Evolutionary conservation across 2,113 vertebrate genomes (phyloP), one percentile per base, ranked within the genome.

Genomic region (Pseudorasbora parva): DNA sequence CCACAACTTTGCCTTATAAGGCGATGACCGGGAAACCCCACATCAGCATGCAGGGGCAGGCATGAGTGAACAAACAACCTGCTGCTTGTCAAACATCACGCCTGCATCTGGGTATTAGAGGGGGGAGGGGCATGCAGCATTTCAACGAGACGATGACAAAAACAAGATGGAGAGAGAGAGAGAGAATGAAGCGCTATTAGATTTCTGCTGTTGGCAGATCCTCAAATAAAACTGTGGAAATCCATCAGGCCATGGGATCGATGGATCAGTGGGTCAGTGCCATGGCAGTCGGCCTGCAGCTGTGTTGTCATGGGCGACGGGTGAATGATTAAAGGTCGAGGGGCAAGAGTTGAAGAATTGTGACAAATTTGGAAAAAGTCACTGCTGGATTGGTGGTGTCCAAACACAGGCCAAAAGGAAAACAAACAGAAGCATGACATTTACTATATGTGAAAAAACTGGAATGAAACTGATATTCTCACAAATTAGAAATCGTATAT

Each of bases 61-160:
- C 86, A 49, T 78, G 66, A 82, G 82, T 57, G 76, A 88, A 86
- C 85, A 87, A 88, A 89, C 88, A 86, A 83, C 78, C 59, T n/a
- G 75, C 68, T 78, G 74, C 82, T 83, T 87, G 85, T 90, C 87
- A 89, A 87, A 88, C 86, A 86, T 86, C 81, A 68, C 43, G 30
- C 75, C 77, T 83, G 66, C 86, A 80, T 82, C 77, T 86, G 82
- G 82, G 80, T 78, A 83, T 87, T 84, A 87, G 79, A 41, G 71
- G 37, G 66, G 78, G 60, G 81, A 60, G 80, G 82, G 75, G 51
- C 25, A 15, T 49, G 51, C 62, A 9, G 82, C 80, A 75, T 84
- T 78, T 66, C 51, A 71, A 87, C 81, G 85, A 86, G 76, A 84
- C 78, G 59, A 82, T 78, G 74, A 82, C 74, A 79, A 56, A 51